These are phyloP conservation scores for Thermophis baileyi DNA, from an alignment of 2,113 vertebrate species.

Conservation along the genomic window DNA sequence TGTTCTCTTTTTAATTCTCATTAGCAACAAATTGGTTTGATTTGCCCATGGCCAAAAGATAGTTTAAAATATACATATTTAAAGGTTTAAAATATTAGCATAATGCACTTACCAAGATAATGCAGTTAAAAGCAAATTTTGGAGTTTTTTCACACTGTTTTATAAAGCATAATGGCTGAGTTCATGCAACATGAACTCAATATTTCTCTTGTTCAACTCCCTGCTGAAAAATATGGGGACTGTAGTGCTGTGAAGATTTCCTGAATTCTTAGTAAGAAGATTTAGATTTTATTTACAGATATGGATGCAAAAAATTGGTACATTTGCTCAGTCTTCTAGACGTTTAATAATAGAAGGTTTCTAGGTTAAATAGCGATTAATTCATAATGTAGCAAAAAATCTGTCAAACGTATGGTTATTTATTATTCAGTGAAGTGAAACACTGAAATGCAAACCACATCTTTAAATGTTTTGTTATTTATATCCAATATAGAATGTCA, in stretches of 20 bases:
- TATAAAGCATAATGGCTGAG: neutral
- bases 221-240: neutral
- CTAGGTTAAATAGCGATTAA: neutral
- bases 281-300: neutral
- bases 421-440: conserved; percentile 1
- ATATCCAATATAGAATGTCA: neutral
- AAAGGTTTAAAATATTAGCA: neutral
- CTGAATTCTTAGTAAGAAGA: neutral
- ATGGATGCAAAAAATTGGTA: neutral
- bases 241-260: neutral
- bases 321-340: neutral
- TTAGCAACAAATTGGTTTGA: neutral
- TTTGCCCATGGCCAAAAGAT: neutral
- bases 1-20: neutral
- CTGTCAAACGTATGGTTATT: neutral
- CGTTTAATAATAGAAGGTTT: conserved; percentile 9
- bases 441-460: conserved; percentile 7
- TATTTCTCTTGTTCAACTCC: neutral
- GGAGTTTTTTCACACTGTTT: neutral
- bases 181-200: neutral
- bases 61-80: neutral
- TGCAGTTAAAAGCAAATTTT: neutral
- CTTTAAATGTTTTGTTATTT: neutral
- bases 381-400: neutral
- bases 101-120: neutral